Percentiles rank a stretch among this genome's conserved stretches.
phyloP scores from a whole-genome alignment of 2,888 invertebrate genomes.

The Melieria crassipennis region DNA sequence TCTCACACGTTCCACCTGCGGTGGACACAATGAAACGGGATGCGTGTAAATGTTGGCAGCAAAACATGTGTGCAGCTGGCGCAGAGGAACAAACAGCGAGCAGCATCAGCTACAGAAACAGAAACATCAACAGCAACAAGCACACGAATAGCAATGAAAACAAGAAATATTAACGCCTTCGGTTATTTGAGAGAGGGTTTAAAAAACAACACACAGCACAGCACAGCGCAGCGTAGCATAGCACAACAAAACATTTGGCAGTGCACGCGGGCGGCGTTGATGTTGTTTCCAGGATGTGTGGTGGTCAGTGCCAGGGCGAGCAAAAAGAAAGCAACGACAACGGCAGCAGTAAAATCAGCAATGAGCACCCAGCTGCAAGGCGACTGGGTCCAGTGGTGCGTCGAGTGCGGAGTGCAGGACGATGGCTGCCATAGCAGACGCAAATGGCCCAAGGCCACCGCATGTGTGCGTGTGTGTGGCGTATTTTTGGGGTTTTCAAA shows the following conservation, averaged over 20 bases:
- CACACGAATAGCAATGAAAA: not conserved
- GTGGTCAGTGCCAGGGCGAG: not conserved
- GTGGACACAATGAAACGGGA: no score
- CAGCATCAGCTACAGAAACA: constrained; percentile 25
- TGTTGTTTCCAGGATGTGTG: no score
- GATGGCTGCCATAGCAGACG: constrained; percentile 1
- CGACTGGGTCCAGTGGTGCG: not conserved
- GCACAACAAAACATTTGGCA: not conserved
- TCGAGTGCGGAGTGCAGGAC: not conserved
- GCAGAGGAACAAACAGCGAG: constrained; percentile 14
- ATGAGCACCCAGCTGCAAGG: not conserved
- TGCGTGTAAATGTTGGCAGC: no score
- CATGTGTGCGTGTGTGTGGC: not conserved
- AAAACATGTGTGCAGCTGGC: no score
- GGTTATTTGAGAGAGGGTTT: constrained; percentile 25
- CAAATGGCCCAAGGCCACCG: constrained; percentile 23
- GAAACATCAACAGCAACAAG: not conserved
- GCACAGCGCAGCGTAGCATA: not conserved
- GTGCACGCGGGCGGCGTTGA: no score
- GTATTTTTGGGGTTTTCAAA: no score
- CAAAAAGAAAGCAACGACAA: constrained; percentile 7
- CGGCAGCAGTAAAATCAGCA: not conserved
- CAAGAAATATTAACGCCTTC: constrained; percentile 25
- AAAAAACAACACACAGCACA: constrained; percentile 4
- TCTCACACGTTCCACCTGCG: no score